These are phyloP conservation scores for Climacteris rufus DNA, from an alignment of 2,113 vertebrate genomes.

Conservation along the genomic window DNA sequence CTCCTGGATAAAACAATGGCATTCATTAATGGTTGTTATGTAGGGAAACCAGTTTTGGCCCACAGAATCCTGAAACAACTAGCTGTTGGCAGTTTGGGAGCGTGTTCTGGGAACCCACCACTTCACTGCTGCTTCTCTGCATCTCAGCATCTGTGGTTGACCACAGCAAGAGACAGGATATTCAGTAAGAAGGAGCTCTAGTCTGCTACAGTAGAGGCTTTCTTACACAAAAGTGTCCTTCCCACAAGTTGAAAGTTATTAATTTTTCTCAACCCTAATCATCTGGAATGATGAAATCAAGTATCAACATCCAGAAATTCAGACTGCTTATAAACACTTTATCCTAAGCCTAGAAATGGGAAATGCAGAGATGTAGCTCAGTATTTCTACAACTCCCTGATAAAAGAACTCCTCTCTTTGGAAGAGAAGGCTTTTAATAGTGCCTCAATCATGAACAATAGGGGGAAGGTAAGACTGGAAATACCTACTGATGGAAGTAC, in stretches of 20 bases:
- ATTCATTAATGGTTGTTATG: background rate
- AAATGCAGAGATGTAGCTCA: background rate
- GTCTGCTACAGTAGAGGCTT: background rate
- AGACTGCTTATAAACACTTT: background rate
- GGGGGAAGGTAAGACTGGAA: background rate
- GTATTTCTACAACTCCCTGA: background rate
- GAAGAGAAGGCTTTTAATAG: background rate
- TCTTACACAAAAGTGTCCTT: background rate
- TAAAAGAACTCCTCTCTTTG: background rate
- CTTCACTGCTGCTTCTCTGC: background rate
- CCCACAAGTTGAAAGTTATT: background rate
- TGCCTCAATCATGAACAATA: background rate
- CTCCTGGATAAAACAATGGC: background rate
- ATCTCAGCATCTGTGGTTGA: background rate
- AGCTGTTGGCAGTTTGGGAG: background rate
- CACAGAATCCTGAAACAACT: background rate
- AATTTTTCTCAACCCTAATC: background rate
- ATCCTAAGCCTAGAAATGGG: background rate
- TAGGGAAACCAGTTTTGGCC: background rate
- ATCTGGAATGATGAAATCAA: background rate
- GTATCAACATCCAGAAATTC: background rate
- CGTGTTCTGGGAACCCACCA: background rate
- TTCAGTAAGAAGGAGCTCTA: background rate
- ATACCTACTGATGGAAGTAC: background rate
- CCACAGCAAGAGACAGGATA: background rate